Conservation (phyloP, 2,888 invertebrate species). For the Orchesella flavescens region DNA sequence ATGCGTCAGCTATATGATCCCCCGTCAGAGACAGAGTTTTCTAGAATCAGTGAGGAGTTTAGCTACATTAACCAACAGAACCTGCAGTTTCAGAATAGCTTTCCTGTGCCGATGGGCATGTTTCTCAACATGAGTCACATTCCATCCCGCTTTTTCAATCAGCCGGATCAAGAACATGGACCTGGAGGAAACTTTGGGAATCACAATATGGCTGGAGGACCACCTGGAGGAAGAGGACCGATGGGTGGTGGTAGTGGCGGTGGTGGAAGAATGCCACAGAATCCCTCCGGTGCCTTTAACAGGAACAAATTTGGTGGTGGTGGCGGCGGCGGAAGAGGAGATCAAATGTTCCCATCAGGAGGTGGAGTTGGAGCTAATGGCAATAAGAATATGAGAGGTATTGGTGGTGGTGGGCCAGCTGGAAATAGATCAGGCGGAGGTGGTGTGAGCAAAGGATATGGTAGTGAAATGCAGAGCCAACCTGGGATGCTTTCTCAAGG, state of each 20-base stretch:
- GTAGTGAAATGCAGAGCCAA: conserved; percentile 65
- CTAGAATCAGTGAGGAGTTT: conserved; percentile 65
- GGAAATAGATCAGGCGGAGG: not conserved
- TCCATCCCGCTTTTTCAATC: conserved; percentile 84
- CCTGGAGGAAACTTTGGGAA: conserved; percentile 7
- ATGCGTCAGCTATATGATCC: conserved; percentile 54
- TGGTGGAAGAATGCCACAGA: not conserved
- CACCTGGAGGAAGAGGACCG: conserved; percentile 17
- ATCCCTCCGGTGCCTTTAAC: too few species aligned
- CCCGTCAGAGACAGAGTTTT: conserved; percentile 48
- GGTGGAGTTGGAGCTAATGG: not conserved
- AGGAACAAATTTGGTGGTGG: not conserved
- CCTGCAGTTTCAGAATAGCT: conserved; percentile 76
- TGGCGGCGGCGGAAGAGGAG: not conserved
- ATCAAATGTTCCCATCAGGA: conserved; percentile 31
- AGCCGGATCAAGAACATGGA: conserved; percentile 74
- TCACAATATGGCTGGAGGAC: conserved; percentile 8
- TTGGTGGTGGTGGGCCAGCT: not conserved
- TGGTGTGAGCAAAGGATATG: not conserved
- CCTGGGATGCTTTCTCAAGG: conserved; percentile 65
- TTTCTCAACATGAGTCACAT: conserved; percentile 91
- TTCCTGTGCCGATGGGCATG: conserved; percentile 96
- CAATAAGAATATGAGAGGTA: not conserved
- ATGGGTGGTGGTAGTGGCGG: conserved; percentile 35
- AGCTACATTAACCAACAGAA: conserved; percentile 65